phyloP scores from a whole-genome alignment of 2,113 vertebrate genomes.

The Laticauda laticaudata region DNA sequence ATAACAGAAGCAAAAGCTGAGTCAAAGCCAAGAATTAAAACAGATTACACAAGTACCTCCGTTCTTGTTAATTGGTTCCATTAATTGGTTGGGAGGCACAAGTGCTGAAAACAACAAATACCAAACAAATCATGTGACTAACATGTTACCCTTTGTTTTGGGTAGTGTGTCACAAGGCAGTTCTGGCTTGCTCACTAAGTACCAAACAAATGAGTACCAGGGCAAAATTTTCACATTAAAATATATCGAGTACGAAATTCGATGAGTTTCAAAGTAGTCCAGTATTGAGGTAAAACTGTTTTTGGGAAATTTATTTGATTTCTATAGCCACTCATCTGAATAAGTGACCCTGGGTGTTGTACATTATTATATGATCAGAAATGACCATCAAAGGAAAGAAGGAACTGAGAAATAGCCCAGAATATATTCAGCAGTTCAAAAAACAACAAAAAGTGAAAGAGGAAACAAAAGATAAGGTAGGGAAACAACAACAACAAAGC shows the following conservation, averaged over 20 bases:
- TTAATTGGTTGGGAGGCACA: not conserved
- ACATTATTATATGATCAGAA: not conserved
- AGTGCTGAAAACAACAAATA: not conserved
- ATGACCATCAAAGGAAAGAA: not conserved
- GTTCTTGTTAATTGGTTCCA: not conserved
- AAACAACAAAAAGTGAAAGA: not conserved
- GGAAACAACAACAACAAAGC: too few relatives aligned
- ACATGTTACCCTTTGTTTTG: not conserved
- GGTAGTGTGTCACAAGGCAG: not conserved
- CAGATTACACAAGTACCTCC: not conserved
- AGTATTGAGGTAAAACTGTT: not conserved
- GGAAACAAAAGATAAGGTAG: not conserved
- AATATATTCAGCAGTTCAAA: not conserved
- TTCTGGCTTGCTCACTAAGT: not conserved
- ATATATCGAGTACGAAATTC: not conserved
- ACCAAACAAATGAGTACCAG: not conserved
- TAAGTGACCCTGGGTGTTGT: not conserved
- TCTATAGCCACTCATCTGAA: not conserved
- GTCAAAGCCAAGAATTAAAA: not conserved
- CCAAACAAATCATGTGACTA: not conserved
- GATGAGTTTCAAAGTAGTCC: not conserved
- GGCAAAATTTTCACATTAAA: not conserved
- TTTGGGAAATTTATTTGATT: not conserved
- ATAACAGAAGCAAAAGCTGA: not conserved
- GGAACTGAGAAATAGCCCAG: not conserved